phyloP scores from a whole-genome alignment of 2,113 vertebrate species.

The Rhea americana region DNA sequence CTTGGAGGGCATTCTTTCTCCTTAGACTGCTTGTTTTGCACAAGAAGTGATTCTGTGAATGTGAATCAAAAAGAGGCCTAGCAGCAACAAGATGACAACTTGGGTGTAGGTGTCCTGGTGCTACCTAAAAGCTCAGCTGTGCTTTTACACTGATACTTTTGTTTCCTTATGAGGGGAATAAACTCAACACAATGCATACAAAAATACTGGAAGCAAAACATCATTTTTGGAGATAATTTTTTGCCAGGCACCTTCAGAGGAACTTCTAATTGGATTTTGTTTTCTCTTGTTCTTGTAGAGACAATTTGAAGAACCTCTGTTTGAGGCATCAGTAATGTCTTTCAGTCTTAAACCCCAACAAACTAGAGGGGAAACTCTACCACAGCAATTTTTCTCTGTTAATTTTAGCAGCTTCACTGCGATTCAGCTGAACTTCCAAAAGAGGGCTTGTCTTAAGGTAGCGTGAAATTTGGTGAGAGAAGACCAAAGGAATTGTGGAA shows the following conservation, averaged over 20 bases:
- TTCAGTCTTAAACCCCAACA: constrained; percentile 67
- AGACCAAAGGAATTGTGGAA: constrained; percentile 81
- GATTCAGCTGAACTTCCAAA: constrained; percentile 66
- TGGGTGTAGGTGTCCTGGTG: constrained; percentile 83
- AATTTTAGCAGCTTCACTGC: constrained; percentile 68
- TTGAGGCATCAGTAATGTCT: constrained; percentile 60
- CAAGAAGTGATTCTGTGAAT: constrained; percentile 99
- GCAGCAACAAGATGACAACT: constrained; percentile 77
- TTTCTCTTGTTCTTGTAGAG: constrained; percentile 61
- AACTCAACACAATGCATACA: constrained; percentile 24
- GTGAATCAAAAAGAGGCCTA: constrained; percentile 87
- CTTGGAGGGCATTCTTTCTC: constrained; percentile 96
- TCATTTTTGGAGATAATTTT: constrained; percentile 57
- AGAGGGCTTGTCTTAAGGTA: constrained; percentile 70
- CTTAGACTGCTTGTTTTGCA: constrained; percentile 99
- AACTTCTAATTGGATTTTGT: constrained; percentile 65
- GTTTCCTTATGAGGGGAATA: constrained; percentile 72
- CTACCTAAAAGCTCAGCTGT: constrained; percentile 83
- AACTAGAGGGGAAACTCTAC: constrained; percentile 43
- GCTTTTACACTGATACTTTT: constrained; percentile 71
- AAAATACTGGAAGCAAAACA: constrained; percentile 69
- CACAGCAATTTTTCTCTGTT: constrained; percentile 65
- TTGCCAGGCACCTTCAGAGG: constrained; percentile 74
- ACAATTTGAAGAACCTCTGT: constrained; percentile 41
- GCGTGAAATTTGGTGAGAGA: constrained; percentile 69